Conservation (phyloP, 2,113 vertebrate species). For the Alosa alosa region DNA sequence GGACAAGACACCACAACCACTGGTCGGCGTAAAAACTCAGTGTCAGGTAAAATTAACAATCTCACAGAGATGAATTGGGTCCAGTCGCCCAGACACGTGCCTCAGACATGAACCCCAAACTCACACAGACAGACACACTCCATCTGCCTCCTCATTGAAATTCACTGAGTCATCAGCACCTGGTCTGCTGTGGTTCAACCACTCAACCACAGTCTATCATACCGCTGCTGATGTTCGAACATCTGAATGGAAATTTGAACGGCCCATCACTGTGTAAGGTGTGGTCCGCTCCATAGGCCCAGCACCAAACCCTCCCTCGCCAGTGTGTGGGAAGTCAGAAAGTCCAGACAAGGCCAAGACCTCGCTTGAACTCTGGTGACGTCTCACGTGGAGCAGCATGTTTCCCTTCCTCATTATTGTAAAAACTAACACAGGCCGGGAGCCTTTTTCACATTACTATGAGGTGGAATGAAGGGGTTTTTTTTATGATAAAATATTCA, state of each 20-base stretch:
- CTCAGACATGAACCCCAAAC: background rate
- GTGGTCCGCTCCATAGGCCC: background rate
- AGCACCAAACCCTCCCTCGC: background rate
- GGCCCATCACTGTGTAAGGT: background rate
- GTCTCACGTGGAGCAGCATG: background rate
- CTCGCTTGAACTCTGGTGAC: background rate
- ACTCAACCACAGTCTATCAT: background rate
- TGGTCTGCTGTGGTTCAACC: background rate
- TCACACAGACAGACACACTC: background rate
- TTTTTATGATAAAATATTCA: conserved; percentile 6
- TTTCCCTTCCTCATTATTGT: background rate
- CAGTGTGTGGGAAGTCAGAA: background rate
- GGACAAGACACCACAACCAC: background rate
- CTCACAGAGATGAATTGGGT: background rate
- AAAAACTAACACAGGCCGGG: background rate
- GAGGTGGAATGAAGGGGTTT: background rate
- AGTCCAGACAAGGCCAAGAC: background rate
- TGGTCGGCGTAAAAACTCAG: background rate
- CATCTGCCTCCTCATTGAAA: background rate
- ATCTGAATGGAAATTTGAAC: background rate
- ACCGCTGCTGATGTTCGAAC: background rate
- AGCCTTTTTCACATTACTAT: background rate
- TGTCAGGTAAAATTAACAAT: background rate
- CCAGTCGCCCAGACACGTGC: background rate
- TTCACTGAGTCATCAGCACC: background rate